These are phyloP conservation scores for Hemicrepidius hirtus DNA, from an alignment of 2,888 invertebrate genomes.

Conservation along the genomic window DNA sequence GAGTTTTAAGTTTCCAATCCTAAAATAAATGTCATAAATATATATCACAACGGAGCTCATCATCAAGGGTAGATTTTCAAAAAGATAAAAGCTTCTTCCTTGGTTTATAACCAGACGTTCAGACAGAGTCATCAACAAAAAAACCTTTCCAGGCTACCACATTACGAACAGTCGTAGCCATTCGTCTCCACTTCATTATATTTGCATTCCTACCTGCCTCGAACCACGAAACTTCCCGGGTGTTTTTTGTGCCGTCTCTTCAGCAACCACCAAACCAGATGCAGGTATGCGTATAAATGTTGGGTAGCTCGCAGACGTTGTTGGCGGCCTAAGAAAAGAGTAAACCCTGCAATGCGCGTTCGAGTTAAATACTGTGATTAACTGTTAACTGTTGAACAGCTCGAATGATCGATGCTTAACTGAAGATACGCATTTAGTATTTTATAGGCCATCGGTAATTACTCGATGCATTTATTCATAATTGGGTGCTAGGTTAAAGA, in stretches of 20 bases:
- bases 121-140: constrained; percentile 16
- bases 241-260: constrained; percentile 34
- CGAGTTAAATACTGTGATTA: constrained; percentile 51
- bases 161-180: constrained; percentile 15
- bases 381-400: constrained; percentile 42
- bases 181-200: constrained; percentile 44
- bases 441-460: constrained; percentile 31
- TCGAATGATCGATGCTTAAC: constrained; percentile 47
- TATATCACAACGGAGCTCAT: neutral
- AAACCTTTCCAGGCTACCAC: constrained; percentile 9
- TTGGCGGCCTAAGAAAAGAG: constrained; percentile 24
- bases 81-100: neutral
- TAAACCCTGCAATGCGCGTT: constrained; percentile 12
- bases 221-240: constrained; percentile 31
- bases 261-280: constrained; percentile 29
- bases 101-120: neutral
- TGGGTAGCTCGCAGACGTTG: constrained; percentile 11
- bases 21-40: neutral
- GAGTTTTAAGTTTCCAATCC: neutral
- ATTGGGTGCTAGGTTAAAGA: constrained; percentile 13
- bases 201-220: constrained; percentile 51
- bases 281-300: constrained; percentile 23
- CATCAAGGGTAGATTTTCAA: neutral
- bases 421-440: constrained; percentile 43
- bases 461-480: constrained; percentile 25